phyloP scores from a whole-genome alignment of 2,888 invertebrate species.

The Plagodis dolabraria region DNA sequence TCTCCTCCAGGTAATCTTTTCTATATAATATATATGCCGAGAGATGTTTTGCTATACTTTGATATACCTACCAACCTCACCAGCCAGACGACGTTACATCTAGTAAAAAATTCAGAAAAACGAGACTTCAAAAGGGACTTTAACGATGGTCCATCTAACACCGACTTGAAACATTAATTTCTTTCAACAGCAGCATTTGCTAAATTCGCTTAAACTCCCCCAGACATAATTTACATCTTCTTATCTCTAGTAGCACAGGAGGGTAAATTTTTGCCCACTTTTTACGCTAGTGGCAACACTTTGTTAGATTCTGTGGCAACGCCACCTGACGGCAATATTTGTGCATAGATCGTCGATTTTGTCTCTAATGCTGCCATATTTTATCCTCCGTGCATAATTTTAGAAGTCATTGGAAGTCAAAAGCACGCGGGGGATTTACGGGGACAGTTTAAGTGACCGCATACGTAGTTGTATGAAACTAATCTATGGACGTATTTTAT shows the following conservation, averaged over 20 bases:
- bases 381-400: conserved; percentile 44
- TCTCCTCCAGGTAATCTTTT: too few species aligned
- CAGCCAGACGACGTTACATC: too few species aligned
- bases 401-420: conserved; percentile 29
- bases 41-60: neutral
- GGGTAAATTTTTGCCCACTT: conserved; percentile 45
- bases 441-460: conserved; percentile 31
- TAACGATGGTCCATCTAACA: conserved; percentile 30
- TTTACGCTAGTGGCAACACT: conserved; percentile 30
- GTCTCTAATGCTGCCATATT: conserved; percentile 41
- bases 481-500: too few species aligned
- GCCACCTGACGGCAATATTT: conserved; percentile 38
- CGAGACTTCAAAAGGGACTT: conserved; percentile 15
- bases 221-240: conserved; percentile 74
- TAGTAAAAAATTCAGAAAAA: neutral
- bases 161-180: conserved; percentile 62
- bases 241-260: conserved; percentile 70
- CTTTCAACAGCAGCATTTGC: conserved; percentile 62
- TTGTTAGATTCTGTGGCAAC: conserved; percentile 30
- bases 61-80: neutral
- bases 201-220: conserved; percentile 70
- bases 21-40: neutral
- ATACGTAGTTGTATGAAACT: conserved; percentile 25
- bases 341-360: conserved; percentile 39
- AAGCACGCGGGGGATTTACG: conserved; percentile 32